Percentiles rank a stretch among this genome's conserved stretches.
Conservation (phyloP, 2,113 vertebrate species). For the Cynoglossus semilaevis region DNA sequence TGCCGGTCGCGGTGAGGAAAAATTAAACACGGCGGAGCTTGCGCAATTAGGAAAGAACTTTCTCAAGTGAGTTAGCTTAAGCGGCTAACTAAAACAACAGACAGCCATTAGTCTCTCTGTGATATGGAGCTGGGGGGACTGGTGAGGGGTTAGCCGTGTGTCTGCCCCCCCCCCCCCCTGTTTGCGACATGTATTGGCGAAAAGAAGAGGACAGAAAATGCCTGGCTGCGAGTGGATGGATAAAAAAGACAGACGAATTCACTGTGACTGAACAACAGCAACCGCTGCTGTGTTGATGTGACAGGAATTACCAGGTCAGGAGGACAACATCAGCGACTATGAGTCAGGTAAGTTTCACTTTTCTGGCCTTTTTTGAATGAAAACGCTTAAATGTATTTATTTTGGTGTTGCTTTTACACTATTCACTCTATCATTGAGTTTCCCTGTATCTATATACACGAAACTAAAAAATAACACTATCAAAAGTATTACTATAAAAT, state of each 20-base stretch:
- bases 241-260: slow-evolving; percentile 12
- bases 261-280: slow-evolving; percentile 48
- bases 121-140: slow-evolving; percentile 15
- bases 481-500: too few relatives aligned
- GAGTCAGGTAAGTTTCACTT: slow-evolving; percentile 60
- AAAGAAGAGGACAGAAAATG: slow-evolving; percentile 4
- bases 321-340: slow-evolving; percentile 60
- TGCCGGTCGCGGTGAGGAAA: slow-evolving; percentile 21
- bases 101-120: slow-evolving; percentile 48
- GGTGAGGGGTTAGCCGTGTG: slow-evolving; percentile 1
- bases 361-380: not conserved
- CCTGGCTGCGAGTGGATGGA: slow-evolving; percentile 34
- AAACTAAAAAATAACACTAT: too few relatives aligned
- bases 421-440: too few relatives aligned
- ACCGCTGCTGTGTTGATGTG: slow-evolving; percentile 58
- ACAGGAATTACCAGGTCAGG: slow-evolving; percentile 14
- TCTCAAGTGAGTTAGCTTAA: slow-evolving; percentile 45
- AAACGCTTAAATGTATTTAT: too few relatives aligned
- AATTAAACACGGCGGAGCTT: slow-evolving; percentile 19
- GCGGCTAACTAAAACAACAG: slow-evolving; percentile 49
- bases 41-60: slow-evolving; percentile 48
- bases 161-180: not conserved
- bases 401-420: too few relatives aligned
- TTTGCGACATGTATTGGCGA: slow-evolving; percentile 50
- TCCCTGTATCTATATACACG: too few relatives aligned